These are phyloP conservation scores for Tortricodes alternella DNA, from an alignment of 2,888 invertebrate species.

Conservation along the genomic window DNA sequence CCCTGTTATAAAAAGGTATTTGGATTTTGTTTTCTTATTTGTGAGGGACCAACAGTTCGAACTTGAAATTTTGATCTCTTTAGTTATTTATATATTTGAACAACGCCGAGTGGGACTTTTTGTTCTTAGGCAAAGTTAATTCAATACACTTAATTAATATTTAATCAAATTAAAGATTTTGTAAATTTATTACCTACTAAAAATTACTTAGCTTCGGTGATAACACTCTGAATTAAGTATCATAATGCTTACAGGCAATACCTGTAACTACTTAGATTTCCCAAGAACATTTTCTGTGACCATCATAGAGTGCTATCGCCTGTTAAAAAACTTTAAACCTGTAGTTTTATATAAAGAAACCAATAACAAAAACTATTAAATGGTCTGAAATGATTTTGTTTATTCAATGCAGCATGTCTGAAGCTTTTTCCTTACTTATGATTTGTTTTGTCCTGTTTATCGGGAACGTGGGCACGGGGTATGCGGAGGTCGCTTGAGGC, in stretches of 20 bases:
- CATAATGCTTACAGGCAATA: no score
- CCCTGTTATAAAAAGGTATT: not conserved
- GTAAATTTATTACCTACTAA: not conserved
- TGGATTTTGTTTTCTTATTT: not conserved
- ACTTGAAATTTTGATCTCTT: no score
- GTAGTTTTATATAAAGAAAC: slow-evolving; percentile 22
- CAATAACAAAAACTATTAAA: slow-evolving; percentile 22
- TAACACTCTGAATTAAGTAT: no score
- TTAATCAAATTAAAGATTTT: not conserved
- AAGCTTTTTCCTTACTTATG: slow-evolving; percentile 66
- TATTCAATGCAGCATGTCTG: slow-evolving; percentile 69
- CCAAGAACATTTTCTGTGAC: no score
- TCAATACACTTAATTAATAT: no score
- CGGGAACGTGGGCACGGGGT: slow-evolving; percentile 57
- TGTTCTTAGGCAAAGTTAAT: slow-evolving; percentile 3
- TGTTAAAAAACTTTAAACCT: slow-evolving; percentile 4
- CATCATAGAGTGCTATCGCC: not conserved
- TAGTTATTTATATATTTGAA: no score
- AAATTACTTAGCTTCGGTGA: not conserved
- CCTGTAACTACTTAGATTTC: no score
- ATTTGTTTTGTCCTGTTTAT: slow-evolving; percentile 58
- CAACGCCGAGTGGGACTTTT: not conserved
- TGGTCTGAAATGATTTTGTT: slow-evolving; percentile 42
- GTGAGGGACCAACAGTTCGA: not conserved
- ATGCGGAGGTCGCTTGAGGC: slow-evolving; percentile 9